phyloP scores from a whole-genome alignment of 1,140 invertebrate species.

The Eufriesea mexicana region DNA sequence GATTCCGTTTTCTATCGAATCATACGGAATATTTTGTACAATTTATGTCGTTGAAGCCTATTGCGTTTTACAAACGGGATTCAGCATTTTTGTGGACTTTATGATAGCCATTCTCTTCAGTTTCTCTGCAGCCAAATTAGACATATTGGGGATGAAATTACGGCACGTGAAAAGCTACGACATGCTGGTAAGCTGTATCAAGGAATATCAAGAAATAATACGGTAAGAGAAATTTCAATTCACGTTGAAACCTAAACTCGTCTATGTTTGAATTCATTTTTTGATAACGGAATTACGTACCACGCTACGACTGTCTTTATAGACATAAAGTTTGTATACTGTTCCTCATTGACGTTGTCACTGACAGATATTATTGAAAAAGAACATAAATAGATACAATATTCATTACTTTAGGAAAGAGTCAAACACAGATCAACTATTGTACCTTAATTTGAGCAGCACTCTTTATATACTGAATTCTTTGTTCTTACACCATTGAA shows the following conservation, averaged over 20 bases:
- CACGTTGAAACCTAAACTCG: too few relatives aligned
- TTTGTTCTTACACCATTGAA: too few relatives aligned
- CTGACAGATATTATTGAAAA: background rate
- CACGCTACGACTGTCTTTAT: too few relatives aligned
- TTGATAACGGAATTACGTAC: too few relatives aligned
- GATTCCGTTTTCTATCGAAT: constrained; percentile 69
- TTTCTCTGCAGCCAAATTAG: constrained; percentile 63
- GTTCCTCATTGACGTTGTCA: background rate
- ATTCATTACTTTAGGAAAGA: background rate
- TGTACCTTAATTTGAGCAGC: too few relatives aligned
- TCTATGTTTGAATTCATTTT: background rate
- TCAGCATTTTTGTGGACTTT: constrained; percentile 65
- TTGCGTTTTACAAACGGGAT: constrained; percentile 57
- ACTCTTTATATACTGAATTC: too few relatives aligned
- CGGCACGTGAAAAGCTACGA: background rate
- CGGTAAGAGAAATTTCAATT: constrained; percentile 23
- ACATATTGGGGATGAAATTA: constrained; percentile 64
- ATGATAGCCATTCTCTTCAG: constrained; percentile 67
- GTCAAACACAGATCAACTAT: too few relatives aligned
- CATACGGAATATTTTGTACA: constrained; percentile 32
- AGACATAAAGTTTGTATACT: background rate
- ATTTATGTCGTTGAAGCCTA: constrained; percentile 66
- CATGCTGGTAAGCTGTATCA: constrained; percentile 38
- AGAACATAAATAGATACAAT: background rate
- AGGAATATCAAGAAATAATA: constrained; percentile 62